These are phyloP conservation scores for Polietes domitor DNA, from an alignment of 2,888 invertebrate genomes.

Conservation along the genomic window DNA sequence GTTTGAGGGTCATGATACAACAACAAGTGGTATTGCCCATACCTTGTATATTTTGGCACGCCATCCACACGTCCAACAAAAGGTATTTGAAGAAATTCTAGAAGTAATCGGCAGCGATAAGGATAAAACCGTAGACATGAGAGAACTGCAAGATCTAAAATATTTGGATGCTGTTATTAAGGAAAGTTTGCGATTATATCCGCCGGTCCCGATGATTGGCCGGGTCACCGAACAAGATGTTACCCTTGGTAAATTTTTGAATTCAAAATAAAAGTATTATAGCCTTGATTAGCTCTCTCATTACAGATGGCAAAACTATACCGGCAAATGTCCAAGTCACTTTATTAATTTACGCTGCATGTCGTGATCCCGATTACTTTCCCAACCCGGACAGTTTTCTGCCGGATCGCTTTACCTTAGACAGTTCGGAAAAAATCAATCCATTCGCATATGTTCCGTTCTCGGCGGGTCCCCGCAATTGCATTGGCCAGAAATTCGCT, in stretches of 20 bases:
- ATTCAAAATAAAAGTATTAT: neutral
- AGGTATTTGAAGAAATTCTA: constrained; percentile 71
- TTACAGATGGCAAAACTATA: constrained; percentile 67
- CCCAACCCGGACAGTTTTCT: constrained; percentile 73
- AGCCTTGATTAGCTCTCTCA: neutral
- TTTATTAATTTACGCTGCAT: constrained; percentile 72
- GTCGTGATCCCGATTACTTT: constrained; percentile 73
- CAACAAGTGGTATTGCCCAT: constrained; percentile 71
- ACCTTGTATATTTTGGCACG: constrained; percentile 69
- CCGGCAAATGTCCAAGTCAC: constrained; percentile 72
- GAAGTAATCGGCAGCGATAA: constrained; percentile 69
- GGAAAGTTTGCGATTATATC: constrained; percentile 84
- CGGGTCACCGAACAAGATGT: constrained; percentile 81
- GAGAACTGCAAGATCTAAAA: constrained; percentile 69
- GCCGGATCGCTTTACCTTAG: constrained; percentile 82
- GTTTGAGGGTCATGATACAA: constrained; percentile 81
- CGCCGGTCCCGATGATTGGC: constrained; percentile 84
- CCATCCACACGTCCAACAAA: constrained; percentile 70
- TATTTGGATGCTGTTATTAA: constrained; percentile 84
- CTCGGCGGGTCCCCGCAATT: constrained; percentile 85
- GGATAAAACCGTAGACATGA: constrained; percentile 61
- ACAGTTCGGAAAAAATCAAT: constrained; percentile 69
- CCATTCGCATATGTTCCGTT: constrained; percentile 84
- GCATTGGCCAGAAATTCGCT: constrained; percentile 81
- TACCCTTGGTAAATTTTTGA: constrained; percentile 80